Conservation (phyloP, 2,113 vertebrate genomes). For the Mixornis gularis region DNA sequence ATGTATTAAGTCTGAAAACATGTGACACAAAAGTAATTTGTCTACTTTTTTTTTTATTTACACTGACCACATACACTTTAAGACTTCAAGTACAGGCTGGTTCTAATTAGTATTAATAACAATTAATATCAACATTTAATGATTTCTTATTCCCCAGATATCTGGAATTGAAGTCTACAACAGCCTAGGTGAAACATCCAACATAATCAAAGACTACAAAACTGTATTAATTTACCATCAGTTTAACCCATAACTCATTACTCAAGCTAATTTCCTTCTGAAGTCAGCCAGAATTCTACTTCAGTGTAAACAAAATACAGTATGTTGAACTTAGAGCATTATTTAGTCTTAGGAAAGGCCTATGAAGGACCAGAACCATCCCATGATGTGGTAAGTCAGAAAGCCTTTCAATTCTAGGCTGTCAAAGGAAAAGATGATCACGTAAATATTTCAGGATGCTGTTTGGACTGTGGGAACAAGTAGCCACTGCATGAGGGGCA, state of each 20-base stretch:
- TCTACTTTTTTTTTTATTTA: neutral
- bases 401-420: neutral
- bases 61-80: neutral
- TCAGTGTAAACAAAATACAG: neutral
- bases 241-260: neutral
- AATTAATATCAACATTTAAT: neutral
- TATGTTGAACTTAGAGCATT: neutral
- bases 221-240: neutral
- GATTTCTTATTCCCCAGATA: neutral
- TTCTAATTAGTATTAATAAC: neutral
- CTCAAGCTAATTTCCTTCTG: neutral
- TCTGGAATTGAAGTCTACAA: neutral
- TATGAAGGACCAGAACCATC: neutral
- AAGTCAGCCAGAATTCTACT: neutral
- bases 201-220: neutral
- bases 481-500: neutral
- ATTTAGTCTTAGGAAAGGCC: neutral
- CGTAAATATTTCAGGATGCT: neutral
- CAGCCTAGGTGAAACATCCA: neutral
- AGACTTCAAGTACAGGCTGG: neutral
- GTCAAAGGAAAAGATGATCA: neutral
- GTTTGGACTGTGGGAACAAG: neutral
- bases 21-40: neutral
- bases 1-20: neutral
- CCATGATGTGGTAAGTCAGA: fast-evolving